Conservation (phyloP, 2,888 invertebrate genomes). For the Acronicta psi region DNA sequence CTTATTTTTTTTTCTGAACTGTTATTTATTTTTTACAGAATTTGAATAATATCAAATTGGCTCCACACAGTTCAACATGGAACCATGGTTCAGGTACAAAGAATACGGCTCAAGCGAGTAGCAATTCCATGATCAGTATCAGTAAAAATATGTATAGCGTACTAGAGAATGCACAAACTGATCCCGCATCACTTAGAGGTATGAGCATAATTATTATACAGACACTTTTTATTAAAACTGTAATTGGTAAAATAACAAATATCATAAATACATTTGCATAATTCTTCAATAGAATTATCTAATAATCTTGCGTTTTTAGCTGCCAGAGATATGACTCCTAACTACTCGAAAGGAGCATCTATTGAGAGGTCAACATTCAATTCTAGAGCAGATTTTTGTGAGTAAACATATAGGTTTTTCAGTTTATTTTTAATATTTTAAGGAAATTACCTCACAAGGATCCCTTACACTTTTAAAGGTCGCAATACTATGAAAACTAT, state of each 20-base stretch:
- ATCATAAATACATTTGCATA: too few relatives aligned
- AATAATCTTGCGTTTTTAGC: constrained; percentile 61
- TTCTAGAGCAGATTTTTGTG: constrained; percentile 79
- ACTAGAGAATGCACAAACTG: constrained; percentile 75
- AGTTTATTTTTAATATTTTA: background rate
- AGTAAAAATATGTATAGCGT: constrained; percentile 79
- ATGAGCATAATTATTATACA: constrained; percentile 41
- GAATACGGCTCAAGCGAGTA: constrained; percentile 70
- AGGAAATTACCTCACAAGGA: too few relatives aligned
- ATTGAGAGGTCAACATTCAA: constrained; percentile 86
- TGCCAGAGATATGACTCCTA: constrained; percentile 75
- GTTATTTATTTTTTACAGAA: constrained; percentile 65
- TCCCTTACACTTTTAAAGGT: too few relatives aligned
- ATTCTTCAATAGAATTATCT: background rate
- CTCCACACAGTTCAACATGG: constrained; percentile 78
- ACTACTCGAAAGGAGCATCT: constrained; percentile 83
- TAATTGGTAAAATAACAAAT: too few relatives aligned
- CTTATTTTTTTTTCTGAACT: background rate
- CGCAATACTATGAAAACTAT: too few relatives aligned
- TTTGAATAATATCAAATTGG: constrained; percentile 78
- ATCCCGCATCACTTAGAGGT: constrained; percentile 78
- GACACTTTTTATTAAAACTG: too few relatives aligned
- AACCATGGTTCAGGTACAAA: constrained; percentile 82
- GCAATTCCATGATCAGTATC: constrained; percentile 76
- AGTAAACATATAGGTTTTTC: constrained; percentile 56